phyloP scores from a whole-genome alignment of 2,797 vertebrate genomes.

The Phyllotis vaccarum region DNA sequence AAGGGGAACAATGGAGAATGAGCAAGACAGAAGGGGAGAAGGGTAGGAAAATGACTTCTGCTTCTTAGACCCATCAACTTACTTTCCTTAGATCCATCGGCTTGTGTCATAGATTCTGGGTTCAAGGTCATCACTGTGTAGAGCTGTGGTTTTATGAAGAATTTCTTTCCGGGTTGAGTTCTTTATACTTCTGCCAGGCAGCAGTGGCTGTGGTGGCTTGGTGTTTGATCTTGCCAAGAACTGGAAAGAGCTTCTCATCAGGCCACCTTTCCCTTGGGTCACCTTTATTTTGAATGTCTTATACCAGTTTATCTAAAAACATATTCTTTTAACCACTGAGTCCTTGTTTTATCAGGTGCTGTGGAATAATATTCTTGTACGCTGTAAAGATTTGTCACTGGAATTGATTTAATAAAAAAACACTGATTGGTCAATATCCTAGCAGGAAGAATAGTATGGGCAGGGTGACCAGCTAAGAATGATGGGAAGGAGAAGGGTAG shows the following conservation, averaged over 20 bases:
- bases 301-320: background rate
- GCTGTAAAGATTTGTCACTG: too few species aligned
- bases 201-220: too few species aligned
- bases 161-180: background rate
- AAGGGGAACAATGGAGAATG: too few species aligned
- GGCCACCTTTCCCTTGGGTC: background rate
- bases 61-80: constrained; percentile 3
- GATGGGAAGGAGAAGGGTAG: too few species aligned
- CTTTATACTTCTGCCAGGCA: background rate
- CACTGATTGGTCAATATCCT: too few species aligned
- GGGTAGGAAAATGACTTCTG: background rate
- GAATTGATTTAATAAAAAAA: too few species aligned
- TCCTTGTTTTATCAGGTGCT: background rate
- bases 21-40: background rate
- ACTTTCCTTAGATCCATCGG: constrained; percentile 13
- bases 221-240: background rate
- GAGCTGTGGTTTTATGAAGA: background rate
- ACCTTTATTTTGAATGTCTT: constrained; percentile 12
- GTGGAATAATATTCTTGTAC: too few species aligned
- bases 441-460: too few species aligned
- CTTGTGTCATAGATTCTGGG: constrained; percentile 5
- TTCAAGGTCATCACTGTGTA: background rate
- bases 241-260: too few species aligned
- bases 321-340: background rate
- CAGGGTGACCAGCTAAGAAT: too few species aligned